phyloP scores from a whole-genome alignment of 2,888 invertebrate genomes.

The Alloplasta piceator region DNA sequence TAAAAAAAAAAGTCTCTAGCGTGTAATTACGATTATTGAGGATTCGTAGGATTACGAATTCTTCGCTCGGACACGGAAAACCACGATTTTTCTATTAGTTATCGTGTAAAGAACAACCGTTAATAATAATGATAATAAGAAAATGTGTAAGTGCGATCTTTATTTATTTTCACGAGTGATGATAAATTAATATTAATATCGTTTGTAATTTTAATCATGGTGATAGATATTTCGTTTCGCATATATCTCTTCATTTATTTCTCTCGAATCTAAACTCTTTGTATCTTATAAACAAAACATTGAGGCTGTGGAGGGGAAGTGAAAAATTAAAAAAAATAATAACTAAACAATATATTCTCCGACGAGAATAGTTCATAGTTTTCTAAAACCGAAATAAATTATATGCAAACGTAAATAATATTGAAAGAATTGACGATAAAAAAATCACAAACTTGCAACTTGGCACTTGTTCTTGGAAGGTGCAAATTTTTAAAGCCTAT shows the following conservation, averaged over 20 bases:
- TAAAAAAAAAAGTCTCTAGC: too few species aligned
- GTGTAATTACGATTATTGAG: too few species aligned
- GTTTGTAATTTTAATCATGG: too few species aligned
- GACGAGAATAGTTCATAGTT: conserved; percentile 29
- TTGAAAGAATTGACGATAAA: too few species aligned
- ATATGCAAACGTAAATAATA: too few species aligned
- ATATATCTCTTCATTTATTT: conserved; percentile 25
- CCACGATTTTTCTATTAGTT: not conserved
- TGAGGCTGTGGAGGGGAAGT: conserved; percentile 6
- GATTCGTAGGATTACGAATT: too few species aligned
- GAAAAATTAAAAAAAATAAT: not conserved
- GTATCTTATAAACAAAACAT: conserved; percentile 26
- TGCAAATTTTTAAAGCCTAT: too few species aligned
- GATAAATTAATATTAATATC: too few species aligned
- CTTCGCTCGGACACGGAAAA: too few species aligned
- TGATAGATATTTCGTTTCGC: conserved; percentile 10
- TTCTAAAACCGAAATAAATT: too few species aligned
- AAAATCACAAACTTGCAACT: too few species aligned
- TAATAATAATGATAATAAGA: conserved; percentile 2
- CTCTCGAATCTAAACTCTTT: conserved; percentile 35
- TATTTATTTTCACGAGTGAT: not conserved
- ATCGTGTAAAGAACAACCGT: not conserved
- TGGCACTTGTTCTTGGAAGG: too few species aligned
- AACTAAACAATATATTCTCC: conserved; percentile 18
- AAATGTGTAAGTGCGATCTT: conserved; percentile 1